Base-by-base conservation (phyloP, 2,888 invertebrate genomes). In the Metopia argyrocephala region DNA sequence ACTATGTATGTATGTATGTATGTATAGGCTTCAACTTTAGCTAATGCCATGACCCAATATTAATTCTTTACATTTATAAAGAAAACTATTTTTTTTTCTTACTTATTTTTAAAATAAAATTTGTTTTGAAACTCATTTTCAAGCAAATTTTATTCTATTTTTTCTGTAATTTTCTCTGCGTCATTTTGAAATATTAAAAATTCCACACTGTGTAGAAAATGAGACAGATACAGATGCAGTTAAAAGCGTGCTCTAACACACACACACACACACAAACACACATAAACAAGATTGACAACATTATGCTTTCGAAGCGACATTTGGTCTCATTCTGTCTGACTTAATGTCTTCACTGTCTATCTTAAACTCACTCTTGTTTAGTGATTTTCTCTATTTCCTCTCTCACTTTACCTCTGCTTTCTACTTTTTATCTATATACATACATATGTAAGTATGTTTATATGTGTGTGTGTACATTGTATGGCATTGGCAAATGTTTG, bases 291-390 rank as follows among this genome's bases (percentile, higher is more conserved):
- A 65, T 70, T 81, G 81, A 81, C 76, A 81, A 76, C 71, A 74
- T 69, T 74, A 74, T 71, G 65, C 65, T 78, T 73, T 50, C 45
- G 23, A 18, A 69, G 69, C 68, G 76, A 81, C 80, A 81, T 73
- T 81, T 81, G 75, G 57, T 82, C 78, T 56, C 64, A 62, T 56
- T 38, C 38, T 46, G 69, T 46, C 57, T 57, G 28, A 46, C 50
- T 52, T 23, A 52, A 20, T 52, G 52, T 52, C 52, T 38, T 38
- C 3, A 38, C 38, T 56, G 56, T 52, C 52, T n/a, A 28, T 46
- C 23, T 46, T 38, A 38, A 38, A 38, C 38, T 38, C 38, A 38
- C 15, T 38, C 38, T 38, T 12, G 38, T 38, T 38, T 38, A 38
- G 38, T n/a, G n/a, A n/a, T n/a, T n/a, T n/a, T 52, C n/a, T 18